Conservation (phyloP, 2,113 vertebrate genomes). For the Phycodurus eques region DNA sequence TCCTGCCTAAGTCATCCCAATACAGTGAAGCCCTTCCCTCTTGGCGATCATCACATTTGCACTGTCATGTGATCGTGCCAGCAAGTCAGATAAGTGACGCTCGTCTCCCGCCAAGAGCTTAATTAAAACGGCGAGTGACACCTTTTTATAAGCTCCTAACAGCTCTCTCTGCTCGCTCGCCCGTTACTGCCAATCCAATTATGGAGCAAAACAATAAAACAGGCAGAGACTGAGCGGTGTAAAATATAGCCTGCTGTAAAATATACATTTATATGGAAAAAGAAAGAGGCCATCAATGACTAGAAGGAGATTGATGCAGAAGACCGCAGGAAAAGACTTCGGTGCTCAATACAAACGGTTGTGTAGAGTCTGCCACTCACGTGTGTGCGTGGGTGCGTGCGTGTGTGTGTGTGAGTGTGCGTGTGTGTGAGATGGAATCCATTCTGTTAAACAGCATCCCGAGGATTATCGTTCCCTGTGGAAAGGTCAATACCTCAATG, state of each 20-base stretch:
- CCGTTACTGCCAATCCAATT: conserved; percentile 72
- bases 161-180: conserved; percentile 26
- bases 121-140: conserved; percentile 75
- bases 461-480: conserved; percentile 58
- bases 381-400: conserved; percentile 7
- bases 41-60: conserved; percentile 22
- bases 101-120: conserved; percentile 77
- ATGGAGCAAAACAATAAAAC: conserved; percentile 67
- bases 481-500: conserved; percentile 53
- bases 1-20: background rate
- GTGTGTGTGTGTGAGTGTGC: background rate
- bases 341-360: conserved; percentile 27
- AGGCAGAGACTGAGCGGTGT: conserved; percentile 27
- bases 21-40: background rate
- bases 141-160: conserved; percentile 69
- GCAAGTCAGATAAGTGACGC: conserved; percentile 57
- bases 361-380: conserved; percentile 20
- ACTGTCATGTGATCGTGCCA: conserved; percentile 51
- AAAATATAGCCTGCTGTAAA: conserved; percentile 42
- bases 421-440: background rate
- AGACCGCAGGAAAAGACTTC: conserved; percentile 31
- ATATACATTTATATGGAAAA: background rate
- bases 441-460: conserved; percentile 26
- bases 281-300: conserved; percentile 49
- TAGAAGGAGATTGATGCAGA: conserved; percentile 48